phyloP scores from a whole-genome alignment of 2,888 invertebrate species.

The Chrysomela aeneicollis region DNA sequence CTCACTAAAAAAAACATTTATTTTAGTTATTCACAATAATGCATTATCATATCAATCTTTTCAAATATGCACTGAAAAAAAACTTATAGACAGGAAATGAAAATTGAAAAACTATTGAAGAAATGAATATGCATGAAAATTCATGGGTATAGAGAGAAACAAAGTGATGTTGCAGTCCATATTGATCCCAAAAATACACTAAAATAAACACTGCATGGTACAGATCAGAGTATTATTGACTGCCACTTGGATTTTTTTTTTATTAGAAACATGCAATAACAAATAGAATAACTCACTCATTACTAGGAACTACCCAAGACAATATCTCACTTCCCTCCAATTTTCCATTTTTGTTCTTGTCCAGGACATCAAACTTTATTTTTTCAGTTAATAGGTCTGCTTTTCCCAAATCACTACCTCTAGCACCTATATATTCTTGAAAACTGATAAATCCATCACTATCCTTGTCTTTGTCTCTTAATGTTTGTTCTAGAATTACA shows the following conservation, averaged over 20 bases:
- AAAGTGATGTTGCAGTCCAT: too few species aligned
- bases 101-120: too few species aligned
- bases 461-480: constrained; percentile 86
- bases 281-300: constrained; percentile 71
- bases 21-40: neutral
- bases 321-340: constrained; percentile 82
- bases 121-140: too few species aligned
- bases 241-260: too few species aligned
- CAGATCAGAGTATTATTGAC: too few species aligned
- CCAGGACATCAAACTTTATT: constrained; percentile 88
- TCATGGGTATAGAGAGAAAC: too few species aligned
- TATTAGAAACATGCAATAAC: too few species aligned
- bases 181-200: too few species aligned
- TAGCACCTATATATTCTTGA: constrained; percentile 79
- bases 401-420: constrained; percentile 74
- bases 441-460: constrained; percentile 86
- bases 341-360: constrained; percentile 83
- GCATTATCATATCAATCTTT: too few species aligned
- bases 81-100: too few species aligned
- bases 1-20: constrained; percentile 65
- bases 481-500: constrained; percentile 79
- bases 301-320: constrained; percentile 90
- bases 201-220: too few species aligned
- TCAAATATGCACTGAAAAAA: too few species aligned
- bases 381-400: constrained; percentile 77